These are phyloP conservation scores for Nixonia krombeini DNA, from an alignment of 1,140 invertebrate species.

Conservation along the genomic window DNA sequence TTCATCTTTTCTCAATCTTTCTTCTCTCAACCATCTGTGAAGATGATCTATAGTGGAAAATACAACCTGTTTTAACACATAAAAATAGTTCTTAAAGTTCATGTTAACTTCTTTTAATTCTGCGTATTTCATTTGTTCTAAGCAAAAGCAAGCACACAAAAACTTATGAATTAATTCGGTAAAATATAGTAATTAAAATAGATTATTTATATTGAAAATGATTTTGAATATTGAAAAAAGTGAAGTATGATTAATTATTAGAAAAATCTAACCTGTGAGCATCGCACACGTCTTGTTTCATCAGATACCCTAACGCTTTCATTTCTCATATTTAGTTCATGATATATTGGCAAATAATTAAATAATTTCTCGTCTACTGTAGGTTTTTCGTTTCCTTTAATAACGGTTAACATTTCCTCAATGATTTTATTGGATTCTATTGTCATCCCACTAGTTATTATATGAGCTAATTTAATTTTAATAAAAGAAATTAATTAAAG, in stretches of 20 bases:
- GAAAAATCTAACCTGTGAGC: slow-evolving; percentile 55
- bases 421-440: slow-evolving; percentile 49
- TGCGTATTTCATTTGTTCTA: background rate
- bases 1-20: slow-evolving; percentile 64
- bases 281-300: slow-evolving; percentile 64
- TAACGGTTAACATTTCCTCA: slow-evolving; percentile 64
- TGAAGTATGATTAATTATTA: slow-evolving; percentile 9
- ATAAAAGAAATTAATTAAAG: too few relatives aligned
- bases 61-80: slow-evolving; percentile 69
- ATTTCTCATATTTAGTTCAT: slow-evolving; percentile 36
- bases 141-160: too few relatives aligned
- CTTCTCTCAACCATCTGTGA: slow-evolving; percentile 80
- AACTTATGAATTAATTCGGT: background rate
- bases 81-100: background rate
- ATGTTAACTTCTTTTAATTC: slow-evolving; percentile 1
- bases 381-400: slow-evolving; percentile 51
- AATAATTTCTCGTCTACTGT: slow-evolving; percentile 57
- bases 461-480: too few relatives aligned
- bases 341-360: slow-evolving; percentile 53
- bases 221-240: too few relatives aligned
- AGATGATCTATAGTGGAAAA: slow-evolving; percentile 82
- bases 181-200: too few relatives aligned
- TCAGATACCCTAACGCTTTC: slow-evolving; percentile 60
- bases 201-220: too few relatives aligned
- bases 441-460: slow-evolving; percentile 52